A percentile compares a stretch with the other conserved stretches of the same genome.
These are phyloP conservation scores for Dendrolimus houi DNA, from an alignment of 2,888 invertebrate species.

Conservation along the genomic window DNA sequence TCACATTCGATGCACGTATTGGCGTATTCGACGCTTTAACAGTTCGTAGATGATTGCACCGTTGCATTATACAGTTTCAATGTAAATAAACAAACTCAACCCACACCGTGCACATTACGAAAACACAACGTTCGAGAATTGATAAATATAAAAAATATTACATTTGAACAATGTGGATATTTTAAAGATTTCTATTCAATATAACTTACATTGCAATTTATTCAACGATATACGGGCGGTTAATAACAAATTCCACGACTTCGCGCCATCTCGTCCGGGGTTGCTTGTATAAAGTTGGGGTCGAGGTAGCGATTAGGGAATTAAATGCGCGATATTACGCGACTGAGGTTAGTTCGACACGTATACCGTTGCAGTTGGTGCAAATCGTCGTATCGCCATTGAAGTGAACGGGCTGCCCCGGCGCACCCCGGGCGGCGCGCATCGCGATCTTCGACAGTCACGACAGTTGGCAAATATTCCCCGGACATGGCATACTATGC, in stretches of 20 bases:
- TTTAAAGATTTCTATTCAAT: conserved; percentile 1
- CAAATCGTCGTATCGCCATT: conserved; percentile 68
- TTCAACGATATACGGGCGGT: conserved; percentile 9
- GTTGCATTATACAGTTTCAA: background rate
- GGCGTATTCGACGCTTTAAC: conserved; percentile 33
- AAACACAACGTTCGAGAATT: background rate
- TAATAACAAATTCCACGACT: conserved; percentile 31
- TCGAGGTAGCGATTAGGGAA: conserved; percentile 30
- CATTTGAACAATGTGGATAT: background rate
- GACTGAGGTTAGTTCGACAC: conserved; percentile 46
- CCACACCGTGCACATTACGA: background rate
- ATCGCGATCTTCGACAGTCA: conserved; percentile 73
- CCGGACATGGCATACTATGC: conserved; percentile 48
- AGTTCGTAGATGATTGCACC: conserved; percentile 23
- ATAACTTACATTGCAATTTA: background rate
- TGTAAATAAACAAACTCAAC: background rate
- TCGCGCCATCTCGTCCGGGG: conserved; percentile 22
- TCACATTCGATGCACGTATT: conserved; percentile 60
- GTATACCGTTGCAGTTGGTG: conserved; percentile 68
- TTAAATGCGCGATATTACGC: conserved; percentile 44
- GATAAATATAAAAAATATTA: background rate
- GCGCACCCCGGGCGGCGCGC: conserved; percentile 67
- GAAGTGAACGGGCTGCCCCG: conserved; percentile 43
- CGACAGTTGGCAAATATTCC: conserved; percentile 74
- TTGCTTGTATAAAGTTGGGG: conserved; percentile 25